Base-by-base conservation (phyloP, 2,113 vertebrate genomes). In the Narcine bancroftii region DNA sequence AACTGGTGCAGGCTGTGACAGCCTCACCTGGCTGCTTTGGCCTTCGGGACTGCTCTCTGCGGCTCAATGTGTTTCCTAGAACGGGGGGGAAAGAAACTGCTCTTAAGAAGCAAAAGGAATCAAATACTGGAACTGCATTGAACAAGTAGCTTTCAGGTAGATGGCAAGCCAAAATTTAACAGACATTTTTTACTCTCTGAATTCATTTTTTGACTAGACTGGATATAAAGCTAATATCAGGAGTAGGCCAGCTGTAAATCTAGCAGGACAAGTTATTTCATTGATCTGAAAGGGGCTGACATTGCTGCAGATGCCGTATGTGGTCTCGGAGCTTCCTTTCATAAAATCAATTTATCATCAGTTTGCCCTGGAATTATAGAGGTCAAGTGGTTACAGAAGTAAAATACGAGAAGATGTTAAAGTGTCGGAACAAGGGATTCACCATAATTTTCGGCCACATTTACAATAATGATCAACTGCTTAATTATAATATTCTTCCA, bases 281-380 rank as follows among this genome's bases (percentile, higher is more conserved):
- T 91, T 91, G 87, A 91, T 69, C 63, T 91, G 63, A 69, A 36
- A 5, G 42, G 36, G 56, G 87, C 87, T 91, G 87, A 66, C 87
- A 66, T 45, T 91, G 45, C 39, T 45, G 63, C 87, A 66, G 36
- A 66, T 66, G 63, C 39, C 45, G 63, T 63, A 91, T 39, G 66
- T 45, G 66, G 36, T 91, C 39, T 36, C 63, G 29, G 87, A 45
- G 60, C 87, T 45, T 91, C 87, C 63, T 66, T 45, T 91, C 39
- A 69, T 45, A 91, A 91, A 91, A 91, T 91, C 87, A 91, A 91
- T 91, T 91, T 45, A 69, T 91, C 36, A 66, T 91, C 63, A 91
- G 87, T 42, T 69, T 91, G 60, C 39, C 63, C 63, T 42, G 29
- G 63, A 91, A 69, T 63, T 11, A 42, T 60, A 45, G 39, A 91